Evolutionary conservation across 2,113 vertebrate species (phyloP).

Genomic region (Malurus melanocephalus): DNA sequence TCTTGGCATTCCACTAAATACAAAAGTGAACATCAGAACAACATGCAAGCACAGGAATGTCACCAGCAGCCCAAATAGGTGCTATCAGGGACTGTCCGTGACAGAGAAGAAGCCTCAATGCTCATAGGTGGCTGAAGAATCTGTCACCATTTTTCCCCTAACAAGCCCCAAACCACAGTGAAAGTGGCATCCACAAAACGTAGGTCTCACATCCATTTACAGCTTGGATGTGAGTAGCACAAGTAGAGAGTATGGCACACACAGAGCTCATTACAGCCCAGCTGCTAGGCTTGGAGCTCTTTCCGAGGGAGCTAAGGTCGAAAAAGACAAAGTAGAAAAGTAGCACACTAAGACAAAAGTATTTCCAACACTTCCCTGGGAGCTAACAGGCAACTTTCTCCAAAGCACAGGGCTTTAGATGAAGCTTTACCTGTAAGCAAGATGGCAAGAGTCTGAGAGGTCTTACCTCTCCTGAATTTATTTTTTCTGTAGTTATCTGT

Average conservation of each 20-base stretch:
- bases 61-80: not conserved
- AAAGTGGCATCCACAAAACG: not conserved
- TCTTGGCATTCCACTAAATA: not conserved
- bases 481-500: not conserved
- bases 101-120: not conserved
- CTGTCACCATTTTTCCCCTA: not conserved
- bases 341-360: not conserved
- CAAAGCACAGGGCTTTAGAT: not conserved
- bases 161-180: not conserved
- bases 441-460: not conserved
- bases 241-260: not conserved
- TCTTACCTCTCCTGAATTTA: not conserved
- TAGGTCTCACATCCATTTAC: not conserved
- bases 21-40: not conserved
- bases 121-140: not conserved
- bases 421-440: not conserved
- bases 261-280: not conserved
- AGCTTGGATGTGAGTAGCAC: not conserved
- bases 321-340: not conserved
- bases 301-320: not conserved
- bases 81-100: accelerated
- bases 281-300: not conserved
- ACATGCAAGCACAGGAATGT: not conserved
- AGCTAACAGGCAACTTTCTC: not conserved
- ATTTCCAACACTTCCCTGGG: not conserved